Evolutionary conservation across 2,113 vertebrate species (phyloP).

Genomic region (Pandion haliaetus): DNA sequence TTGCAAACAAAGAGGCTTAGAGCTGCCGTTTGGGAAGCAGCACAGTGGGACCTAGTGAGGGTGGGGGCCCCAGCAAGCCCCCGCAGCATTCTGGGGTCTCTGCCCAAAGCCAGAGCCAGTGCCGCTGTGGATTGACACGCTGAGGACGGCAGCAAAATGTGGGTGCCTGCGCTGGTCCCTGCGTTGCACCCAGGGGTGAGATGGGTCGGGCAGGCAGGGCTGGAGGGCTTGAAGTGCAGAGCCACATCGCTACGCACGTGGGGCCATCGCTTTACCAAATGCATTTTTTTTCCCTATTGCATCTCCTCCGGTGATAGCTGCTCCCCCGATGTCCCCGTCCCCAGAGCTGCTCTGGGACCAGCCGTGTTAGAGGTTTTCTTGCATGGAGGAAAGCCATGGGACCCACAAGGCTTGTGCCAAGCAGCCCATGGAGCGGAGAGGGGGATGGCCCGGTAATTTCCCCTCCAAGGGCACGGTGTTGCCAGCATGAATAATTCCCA

Average conservation of each 20-base stretch:
- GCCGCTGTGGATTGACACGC: fast-evolving
- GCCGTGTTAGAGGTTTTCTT: background rate
- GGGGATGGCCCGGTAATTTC: fast-evolving
- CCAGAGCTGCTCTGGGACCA: background rate
- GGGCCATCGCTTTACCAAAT: background rate
- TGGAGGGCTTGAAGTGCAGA: background rate
- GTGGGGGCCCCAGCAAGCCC: background rate
- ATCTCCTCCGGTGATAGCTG: background rate
- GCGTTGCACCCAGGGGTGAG: no score
- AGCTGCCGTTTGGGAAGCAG: background rate
- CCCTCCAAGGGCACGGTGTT: fast-evolving
- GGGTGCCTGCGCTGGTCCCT: background rate
- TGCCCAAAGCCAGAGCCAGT: background rate
- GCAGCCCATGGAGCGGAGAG: background rate
- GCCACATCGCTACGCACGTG: fast-evolving
- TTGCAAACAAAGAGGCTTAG: background rate
- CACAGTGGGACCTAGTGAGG: fast-evolving
- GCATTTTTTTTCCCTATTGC: background rate
- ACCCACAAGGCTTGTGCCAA: background rate
- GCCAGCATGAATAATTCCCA: background rate
- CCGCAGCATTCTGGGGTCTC: background rate
- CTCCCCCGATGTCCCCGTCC: background rate
- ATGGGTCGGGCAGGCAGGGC: background rate
- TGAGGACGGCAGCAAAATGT: background rate
- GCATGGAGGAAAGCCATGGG: background rate